Base-by-base conservation (phyloP, 30 jellyfish, hydroid and myxozoan species). In the Aurelia aurita complex sp. Pacific region DNA sequence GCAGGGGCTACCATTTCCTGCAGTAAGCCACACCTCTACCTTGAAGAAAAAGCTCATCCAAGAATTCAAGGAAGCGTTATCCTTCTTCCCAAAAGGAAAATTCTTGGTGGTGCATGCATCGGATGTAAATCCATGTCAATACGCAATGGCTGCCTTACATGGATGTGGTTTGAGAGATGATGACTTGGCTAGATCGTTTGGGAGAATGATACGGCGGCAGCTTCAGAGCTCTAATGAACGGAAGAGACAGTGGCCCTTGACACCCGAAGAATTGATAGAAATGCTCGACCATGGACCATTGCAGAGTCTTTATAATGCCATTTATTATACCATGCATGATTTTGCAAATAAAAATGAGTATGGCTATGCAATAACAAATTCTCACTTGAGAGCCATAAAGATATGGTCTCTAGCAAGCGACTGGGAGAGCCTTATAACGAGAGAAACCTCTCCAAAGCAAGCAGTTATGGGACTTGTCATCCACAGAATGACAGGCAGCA, bases 91-190 rank as follows among this genome's bases (percentile, higher is more conserved):
- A 6, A 14, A 13, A 12, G 88, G 91, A 5, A 69, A 71, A 33
- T 82, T 34, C 57, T 38, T 72, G 71, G 7, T 82, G 35, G 86
- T 82, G 59, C 91, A 82, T 50, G 40, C 88, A 51, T 14, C 67
- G 2, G 83, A 76, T 38, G 76, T 76, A 34, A 76, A 76, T 29
- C 79, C 88, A 16, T 67, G 84, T 15, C 52, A 67, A 40, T 81
- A 81, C 67, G 19, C 84, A 50, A 40, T 68, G 5, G 90, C 90
- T 15, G 67, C 90, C 15, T 68, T 81, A 43, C 90, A 81, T 50
- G 83, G 83, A 54, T 81, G 75, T 81, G 90, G 83, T 68, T 18
- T 81, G 38, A 38, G 84, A 50, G 90, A 81, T 59, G 88, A 67
- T 18, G 79, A 67, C 60, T 59, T 69, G 64, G 76, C 83, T 9